Percentiles rank a stretch among this genome's conserved stretches.
phyloP scores from a whole-genome alignment of 2,113 vertebrate species.

The Oreocharis arfaki region DNA sequence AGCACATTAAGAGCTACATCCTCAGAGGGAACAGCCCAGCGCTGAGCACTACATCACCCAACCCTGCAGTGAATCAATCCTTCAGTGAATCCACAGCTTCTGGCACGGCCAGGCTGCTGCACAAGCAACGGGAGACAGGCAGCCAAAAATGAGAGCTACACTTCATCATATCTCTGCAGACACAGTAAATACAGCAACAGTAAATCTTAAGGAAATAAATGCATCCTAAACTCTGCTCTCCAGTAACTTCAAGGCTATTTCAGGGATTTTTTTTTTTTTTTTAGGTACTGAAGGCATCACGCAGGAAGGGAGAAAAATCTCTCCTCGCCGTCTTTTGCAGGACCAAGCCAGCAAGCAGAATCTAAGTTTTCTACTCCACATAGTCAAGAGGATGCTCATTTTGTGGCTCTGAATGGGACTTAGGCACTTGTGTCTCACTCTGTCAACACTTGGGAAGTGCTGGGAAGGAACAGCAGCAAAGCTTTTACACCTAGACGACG shows the following conservation, averaged over 20 bases:
- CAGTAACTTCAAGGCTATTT: not conserved
- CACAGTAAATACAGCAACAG: not conserved
- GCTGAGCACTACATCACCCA: not conserved
- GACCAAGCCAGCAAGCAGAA: not conserved
- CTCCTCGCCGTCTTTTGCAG: not conserved
- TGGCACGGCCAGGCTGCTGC: not conserved
- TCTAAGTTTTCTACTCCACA: not conserved
- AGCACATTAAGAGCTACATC: not conserved
- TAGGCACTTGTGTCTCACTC: not conserved
- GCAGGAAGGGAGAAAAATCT: not conserved
- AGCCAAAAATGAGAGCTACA: not conserved
- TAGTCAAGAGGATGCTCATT: not conserved
- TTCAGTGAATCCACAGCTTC: not conserved
- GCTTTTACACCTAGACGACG: slow-evolving; percentile 25
- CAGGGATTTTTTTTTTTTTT: not conserved
- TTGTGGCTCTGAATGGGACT: not conserved
- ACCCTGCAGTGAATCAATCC: not conserved
- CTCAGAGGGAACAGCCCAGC: not conserved
- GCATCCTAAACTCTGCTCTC: not conserved
- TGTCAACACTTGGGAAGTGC: slow-evolving; percentile 7
- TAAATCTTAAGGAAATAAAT: not conserved
- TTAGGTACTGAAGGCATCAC: not conserved
- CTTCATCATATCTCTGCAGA: not conserved
- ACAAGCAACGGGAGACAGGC: not conserved
- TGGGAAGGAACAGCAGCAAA: not conserved